Evolutionary conservation across 23 tunicate species (phyloP), one percentile per base, ranked within the genome.

Genomic region (Ascidia mentula): DNA sequence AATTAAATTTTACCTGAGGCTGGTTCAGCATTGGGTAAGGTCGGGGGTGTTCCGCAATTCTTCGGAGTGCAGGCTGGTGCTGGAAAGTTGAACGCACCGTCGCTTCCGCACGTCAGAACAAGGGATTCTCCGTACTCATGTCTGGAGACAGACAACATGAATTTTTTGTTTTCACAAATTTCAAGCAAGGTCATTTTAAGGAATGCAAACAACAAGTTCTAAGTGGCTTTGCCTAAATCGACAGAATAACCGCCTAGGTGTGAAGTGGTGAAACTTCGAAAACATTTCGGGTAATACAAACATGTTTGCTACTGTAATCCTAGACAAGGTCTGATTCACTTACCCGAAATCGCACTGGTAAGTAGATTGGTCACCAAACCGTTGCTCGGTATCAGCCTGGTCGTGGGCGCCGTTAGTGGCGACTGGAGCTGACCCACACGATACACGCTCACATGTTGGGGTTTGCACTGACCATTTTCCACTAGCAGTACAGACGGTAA

Each of bases 361-460:
- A 6, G 74, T 72, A 1, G 72, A 39, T 8, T 77, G 36, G 30
- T 88, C 93, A 35, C 80, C 93, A 77, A 69, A 88, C 6, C 33
- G 38, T 22, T 73, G 20, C 46, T 77, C 76, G 17, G 0, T 37
- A 6, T 2, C 53, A 6, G 34, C 81, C 22, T n/a, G 30, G 13
- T 26, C 36, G 18, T 13, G 78, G 18, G 42, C 45, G 15, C 88
- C 60, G 77, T 92, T 74, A 0, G 73, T 31, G 8, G 87, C 79
- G 40, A 36, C 5, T 8, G 97, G 97, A 20, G 82, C 60, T 1
- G 60, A 53, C 5, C 98, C 89, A 46, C 98, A 93, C 20, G 98
- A 88, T 0, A 79, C 71, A 15, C 87, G 72, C 18, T 80, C 40
- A 42, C 98, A 93, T 24, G 74, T 33, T 2, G 87, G 83, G 1